These are phyloP conservation scores for Laterallus jamaicensis DNA, from an alignment of 2,113 vertebrate species.

Conservation along the genomic window DNA sequence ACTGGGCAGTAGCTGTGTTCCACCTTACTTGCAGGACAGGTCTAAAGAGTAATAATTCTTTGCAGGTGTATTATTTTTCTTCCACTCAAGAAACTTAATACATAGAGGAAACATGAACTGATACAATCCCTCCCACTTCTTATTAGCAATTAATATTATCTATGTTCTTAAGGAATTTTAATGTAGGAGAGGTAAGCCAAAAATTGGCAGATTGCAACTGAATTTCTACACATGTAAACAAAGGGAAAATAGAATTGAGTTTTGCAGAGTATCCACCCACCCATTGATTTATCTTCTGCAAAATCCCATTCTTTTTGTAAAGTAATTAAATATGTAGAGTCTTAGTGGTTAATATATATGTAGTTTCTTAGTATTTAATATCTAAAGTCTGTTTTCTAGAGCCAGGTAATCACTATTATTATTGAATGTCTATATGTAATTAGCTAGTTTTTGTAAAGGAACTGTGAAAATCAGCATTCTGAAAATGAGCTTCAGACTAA, in stretches of 20 bases:
- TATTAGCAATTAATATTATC: not conserved
- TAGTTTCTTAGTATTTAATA: not conserved
- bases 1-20: not conserved
- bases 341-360: not conserved
- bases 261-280: not conserved
- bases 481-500: not conserved
- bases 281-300: not conserved
- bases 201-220: not conserved
- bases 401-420: not conserved
- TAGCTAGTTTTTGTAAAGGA: not conserved
- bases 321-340: not conserved
- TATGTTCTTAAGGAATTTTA: not conserved
- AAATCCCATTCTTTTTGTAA: not conserved
- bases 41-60: not conserved
- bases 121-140: not conserved
- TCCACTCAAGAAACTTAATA: not conserved
- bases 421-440: not conserved
- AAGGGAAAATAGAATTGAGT: not conserved
- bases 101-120: not conserved
- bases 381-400: not conserved
- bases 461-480: not conserved
- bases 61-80: not conserved
- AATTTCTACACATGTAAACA: not conserved
- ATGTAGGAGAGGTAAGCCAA: not conserved
- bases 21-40: not conserved